Conservation (phyloP, 2,888 invertebrate species). For the Drosophila acutilabella region DNA sequence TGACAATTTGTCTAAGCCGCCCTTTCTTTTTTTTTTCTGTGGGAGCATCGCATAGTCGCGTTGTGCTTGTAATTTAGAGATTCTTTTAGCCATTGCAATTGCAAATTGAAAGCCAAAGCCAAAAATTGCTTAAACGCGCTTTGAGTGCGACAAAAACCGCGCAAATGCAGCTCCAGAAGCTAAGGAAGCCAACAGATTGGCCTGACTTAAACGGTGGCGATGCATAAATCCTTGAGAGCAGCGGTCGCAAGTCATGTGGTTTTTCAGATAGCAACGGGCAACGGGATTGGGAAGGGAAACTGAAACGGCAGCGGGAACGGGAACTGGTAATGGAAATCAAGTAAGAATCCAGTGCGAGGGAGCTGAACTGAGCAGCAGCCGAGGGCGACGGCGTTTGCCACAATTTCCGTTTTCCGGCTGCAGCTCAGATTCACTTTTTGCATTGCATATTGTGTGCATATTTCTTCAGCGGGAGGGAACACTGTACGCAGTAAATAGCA, state of each 20-base stretch:
- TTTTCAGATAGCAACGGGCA: conserved; percentile 38
- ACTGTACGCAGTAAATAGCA: conserved; percentile 53
- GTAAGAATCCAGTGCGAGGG: not conserved
- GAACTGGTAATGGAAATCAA: conserved; percentile 4
- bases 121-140: conserved; percentile 42
- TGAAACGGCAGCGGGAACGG: conserved; percentile 2
- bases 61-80: conserved; percentile 52
- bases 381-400: conserved; percentile 58
- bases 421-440: conserved; percentile 77
- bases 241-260: conserved; percentile 59
- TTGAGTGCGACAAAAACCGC: conserved; percentile 45
- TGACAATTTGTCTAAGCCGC: conserved; percentile 36
- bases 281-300: not conserved
- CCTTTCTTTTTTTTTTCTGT: not conserved
- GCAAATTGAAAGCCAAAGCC: conserved; percentile 66
- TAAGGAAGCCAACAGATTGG: conserved; percentile 60
- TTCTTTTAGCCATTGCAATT: conserved; percentile 50
- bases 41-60: conserved; percentile 13
- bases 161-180: conserved; percentile 17
- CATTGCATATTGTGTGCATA: conserved; percentile 51
- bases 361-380: not conserved
- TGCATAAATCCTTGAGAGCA: conserved; percentile 73
- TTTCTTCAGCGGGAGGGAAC: conserved; percentile 39
- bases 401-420: conserved; percentile 79
- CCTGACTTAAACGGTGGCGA: conserved; percentile 67